phyloP scores from a whole-genome alignment of 64 coral and sea anemone species.

The Trachythela sp. region DNA sequence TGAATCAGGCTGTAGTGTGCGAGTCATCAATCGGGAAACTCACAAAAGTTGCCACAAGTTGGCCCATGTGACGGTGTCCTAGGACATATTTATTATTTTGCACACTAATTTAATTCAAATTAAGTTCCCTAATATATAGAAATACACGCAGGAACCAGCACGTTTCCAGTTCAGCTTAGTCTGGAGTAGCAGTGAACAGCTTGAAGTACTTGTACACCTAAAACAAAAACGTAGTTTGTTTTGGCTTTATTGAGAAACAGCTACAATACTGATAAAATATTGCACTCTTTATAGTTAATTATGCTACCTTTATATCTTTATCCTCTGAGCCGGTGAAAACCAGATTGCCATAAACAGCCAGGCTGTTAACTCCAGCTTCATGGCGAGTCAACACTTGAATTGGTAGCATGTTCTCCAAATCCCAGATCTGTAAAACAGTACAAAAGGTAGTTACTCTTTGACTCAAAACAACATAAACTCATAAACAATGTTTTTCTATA shows the following conservation, averaged over 20 bases:
- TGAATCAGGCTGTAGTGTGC: too few species aligned
- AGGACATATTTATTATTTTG: too few species aligned
- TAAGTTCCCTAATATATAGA: too few species aligned
- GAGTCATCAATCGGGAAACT: too few species aligned
- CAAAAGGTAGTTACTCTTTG: too few species aligned
- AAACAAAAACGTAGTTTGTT: neutral
- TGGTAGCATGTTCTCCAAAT: constrained; percentile 93
- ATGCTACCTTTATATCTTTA: constrained; percentile 86
- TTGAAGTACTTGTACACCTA: constrained; percentile 99
- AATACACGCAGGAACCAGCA: too few species aligned
- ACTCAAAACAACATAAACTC: too few species aligned
- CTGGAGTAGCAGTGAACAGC: constrained; percentile 13
- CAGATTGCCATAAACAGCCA: constrained; percentile 82
- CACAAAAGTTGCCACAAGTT: too few species aligned
- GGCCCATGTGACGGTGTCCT: too few species aligned
- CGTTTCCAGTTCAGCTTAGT: neutral
- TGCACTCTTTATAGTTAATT: neutral
- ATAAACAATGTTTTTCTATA: too few species aligned
- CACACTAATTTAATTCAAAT: too few species aligned
- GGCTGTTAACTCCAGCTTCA: constrained; percentile 91
- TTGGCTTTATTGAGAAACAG: neutral
- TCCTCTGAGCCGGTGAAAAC: constrained; percentile 89
- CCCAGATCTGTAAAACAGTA: constrained; percentile 64
- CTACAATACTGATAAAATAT: neutral
- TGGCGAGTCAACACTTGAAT: constrained; percentile 92